A percentile compares a stretch with the other conserved stretches of the same genome.
Evolutionary conservation across 2,888 invertebrate species (phyloP).

Genomic region (Aspidiotus destructor): DNA sequence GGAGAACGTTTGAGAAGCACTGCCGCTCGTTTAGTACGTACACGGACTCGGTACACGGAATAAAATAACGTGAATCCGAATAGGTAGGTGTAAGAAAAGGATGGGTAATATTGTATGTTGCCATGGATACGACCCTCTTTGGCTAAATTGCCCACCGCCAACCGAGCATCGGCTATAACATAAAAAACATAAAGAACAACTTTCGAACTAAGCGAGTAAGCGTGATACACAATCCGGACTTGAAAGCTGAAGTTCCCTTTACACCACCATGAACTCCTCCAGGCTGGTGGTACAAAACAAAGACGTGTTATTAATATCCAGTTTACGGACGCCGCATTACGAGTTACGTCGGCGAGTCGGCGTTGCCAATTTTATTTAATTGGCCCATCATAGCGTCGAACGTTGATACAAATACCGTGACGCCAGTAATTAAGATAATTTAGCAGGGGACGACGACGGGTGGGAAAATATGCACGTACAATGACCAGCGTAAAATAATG

Average conservation of each 20-base stretch:
- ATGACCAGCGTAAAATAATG: too few relatives aligned
- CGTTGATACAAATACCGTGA: background rate
- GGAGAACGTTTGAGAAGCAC: too few relatives aligned
- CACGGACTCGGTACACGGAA: background rate
- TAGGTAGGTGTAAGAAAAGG: slow-evolving; percentile 27
- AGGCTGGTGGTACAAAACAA: background rate
- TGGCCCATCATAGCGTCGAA: background rate
- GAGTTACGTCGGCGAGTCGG: background rate
- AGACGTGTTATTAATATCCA: background rate
- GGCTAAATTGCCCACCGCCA: slow-evolving; percentile 20
- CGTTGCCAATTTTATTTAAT: slow-evolving; percentile 4
- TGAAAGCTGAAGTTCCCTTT: slow-evolving; percentile 26
- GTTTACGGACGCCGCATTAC: background rate
- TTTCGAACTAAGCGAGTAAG: slow-evolving; percentile 2
- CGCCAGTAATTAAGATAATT: slow-evolving; percentile 2
- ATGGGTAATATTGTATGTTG: slow-evolving; percentile 27
- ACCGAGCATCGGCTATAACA: background rate
- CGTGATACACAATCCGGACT: slow-evolving; percentile 27
- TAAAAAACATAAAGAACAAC: slow-evolving; percentile 4
- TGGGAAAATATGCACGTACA: too few relatives aligned
- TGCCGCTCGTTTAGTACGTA: too few relatives aligned
- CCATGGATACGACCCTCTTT: slow-evolving; percentile 32
- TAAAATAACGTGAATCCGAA: background rate
- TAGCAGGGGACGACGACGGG: background rate
- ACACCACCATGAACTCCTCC: background rate